Conservation (phyloP, 2,888 invertebrate genomes). For the Drosophila austrosaltans region DNA sequence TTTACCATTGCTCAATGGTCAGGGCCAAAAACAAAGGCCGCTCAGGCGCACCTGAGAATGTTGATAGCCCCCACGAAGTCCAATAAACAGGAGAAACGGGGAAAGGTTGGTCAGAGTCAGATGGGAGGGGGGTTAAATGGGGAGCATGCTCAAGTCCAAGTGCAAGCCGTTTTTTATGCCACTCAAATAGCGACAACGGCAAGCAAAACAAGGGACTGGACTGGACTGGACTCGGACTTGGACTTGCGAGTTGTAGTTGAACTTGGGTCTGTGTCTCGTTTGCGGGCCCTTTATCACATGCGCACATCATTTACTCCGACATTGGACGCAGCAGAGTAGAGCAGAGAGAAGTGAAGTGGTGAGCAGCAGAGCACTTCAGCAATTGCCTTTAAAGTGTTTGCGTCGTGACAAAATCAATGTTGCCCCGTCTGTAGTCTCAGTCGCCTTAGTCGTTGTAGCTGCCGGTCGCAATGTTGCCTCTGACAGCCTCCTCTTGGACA, state of each 20-base stretch:
- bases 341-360: conserved; percentile 1
- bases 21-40: conserved; percentile 63
- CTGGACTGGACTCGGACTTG: conserved; percentile 9
- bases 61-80: conserved; percentile 81
- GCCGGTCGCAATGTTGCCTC: conserved; percentile 37
- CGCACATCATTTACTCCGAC: conserved; percentile 74
- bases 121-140: background rate
- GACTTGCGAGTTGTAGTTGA: conserved; percentile 3
- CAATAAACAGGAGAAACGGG: conserved; percentile 29
- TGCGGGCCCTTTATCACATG: conserved; percentile 76
- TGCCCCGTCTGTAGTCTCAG: conserved; percentile 57
- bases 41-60: conserved; percentile 83
- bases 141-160: conserved; percentile 61
- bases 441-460: conserved; percentile 30
- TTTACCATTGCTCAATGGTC: conserved; percentile 61
- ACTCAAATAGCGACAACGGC: conserved; percentile 67
- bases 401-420: conserved; percentile 80
- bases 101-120: background rate
- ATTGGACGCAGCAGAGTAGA: conserved; percentile 36
- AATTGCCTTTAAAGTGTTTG: conserved; percentile 79
- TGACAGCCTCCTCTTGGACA: conserved; percentile 74
- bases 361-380: conserved; percentile 71
- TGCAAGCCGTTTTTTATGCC: conserved; percentile 77
- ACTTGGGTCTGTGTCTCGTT: conserved; percentile 47
- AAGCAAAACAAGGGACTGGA: conserved; percentile 44